These are phyloP conservation scores for Dascillus cervinus DNA, from an alignment of 2,888 invertebrate genomes.

Conservation along the genomic window DNA sequence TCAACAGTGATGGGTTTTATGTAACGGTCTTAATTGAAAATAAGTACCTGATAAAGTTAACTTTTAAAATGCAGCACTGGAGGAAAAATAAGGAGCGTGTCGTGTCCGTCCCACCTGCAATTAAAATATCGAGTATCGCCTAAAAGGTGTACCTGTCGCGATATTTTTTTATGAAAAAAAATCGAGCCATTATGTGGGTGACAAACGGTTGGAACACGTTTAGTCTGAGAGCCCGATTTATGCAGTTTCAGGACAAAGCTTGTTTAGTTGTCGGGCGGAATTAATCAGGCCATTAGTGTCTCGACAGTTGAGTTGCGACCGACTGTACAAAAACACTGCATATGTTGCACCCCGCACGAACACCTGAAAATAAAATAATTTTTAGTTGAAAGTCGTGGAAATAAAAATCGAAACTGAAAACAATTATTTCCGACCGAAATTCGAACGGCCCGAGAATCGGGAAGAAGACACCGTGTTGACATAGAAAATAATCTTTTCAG, in stretches of 20 bases:
- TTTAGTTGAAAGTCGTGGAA: background rate
- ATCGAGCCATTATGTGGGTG: constrained; percentile 22
- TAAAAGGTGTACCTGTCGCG: background rate
- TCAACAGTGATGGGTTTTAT: too few relatives aligned
- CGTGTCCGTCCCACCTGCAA: too few relatives aligned
- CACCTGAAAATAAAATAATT: background rate
- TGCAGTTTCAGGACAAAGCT: constrained; percentile 20
- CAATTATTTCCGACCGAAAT: background rate
- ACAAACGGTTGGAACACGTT: constrained; percentile 22
- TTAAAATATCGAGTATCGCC: background rate
- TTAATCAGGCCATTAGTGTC: constrained; percentile 19
- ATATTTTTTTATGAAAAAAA: constrained; percentile 3
- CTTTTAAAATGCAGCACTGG: too few relatives aligned
- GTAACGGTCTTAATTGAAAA: too few relatives aligned
- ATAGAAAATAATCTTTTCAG: constrained; percentile 18
- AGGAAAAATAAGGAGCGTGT: too few relatives aligned
- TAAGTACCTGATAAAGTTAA: too few relatives aligned
- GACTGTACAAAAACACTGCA: constrained; percentile 8
- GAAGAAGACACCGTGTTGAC: constrained; percentile 11
- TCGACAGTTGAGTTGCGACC: constrained; percentile 8
- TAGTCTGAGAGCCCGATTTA: constrained; percentile 24
- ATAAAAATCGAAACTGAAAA: background rate
- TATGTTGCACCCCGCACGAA: constrained; percentile 2
- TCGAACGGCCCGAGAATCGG: constrained; percentile 17
- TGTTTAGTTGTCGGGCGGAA: constrained; percentile 21